Conservation (phyloP, 2,888 invertebrate species). For the Watsonalla binaria region DNA sequence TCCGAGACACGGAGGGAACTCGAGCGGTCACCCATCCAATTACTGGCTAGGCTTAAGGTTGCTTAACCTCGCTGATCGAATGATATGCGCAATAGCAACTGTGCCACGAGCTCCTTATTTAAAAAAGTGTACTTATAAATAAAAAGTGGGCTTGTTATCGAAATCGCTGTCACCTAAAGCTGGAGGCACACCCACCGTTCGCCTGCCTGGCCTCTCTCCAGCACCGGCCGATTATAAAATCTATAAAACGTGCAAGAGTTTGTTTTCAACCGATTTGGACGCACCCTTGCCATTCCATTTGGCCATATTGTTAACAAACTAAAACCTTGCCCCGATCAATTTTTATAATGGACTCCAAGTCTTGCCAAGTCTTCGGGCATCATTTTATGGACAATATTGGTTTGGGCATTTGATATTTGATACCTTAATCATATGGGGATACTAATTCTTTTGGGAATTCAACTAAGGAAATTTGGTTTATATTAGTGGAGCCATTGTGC, state of each 20-base stretch:
- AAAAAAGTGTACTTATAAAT: too few species aligned
- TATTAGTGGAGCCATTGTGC: too few species aligned
- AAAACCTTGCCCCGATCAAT: constrained; percentile 4
- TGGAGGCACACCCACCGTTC: constrained; percentile 15
- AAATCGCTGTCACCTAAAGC: constrained; percentile 2
- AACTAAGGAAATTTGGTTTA: not conserved
- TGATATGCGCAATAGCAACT: too few species aligned
- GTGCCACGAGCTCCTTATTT: too few species aligned
- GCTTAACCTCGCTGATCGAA: too few species aligned
- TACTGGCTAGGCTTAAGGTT: too few species aligned
- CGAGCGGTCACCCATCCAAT: too few species aligned
- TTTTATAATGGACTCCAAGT: constrained; percentile 9
- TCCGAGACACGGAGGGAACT: too few species aligned
- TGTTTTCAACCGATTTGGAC: constrained; percentile 46
- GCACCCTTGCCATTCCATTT: constrained; percentile 27
- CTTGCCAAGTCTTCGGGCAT: constrained; percentile 19
- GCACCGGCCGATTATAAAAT: constrained; percentile 66
- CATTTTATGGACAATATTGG: not conserved
- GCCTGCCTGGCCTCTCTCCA: constrained; percentile 52
- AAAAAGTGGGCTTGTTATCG: not conserved
- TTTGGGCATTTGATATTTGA: not conserved
- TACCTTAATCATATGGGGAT: not conserved
- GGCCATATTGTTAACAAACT: constrained; percentile 27
- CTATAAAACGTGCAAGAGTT: constrained; percentile 60
- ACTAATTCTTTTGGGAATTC: not conserved